A percentile compares a stretch with the other conserved stretches of the same genome.
Evolutionary conservation across 2,888 invertebrate species (phyloP).

Genomic region (Venustoraphidia nigricollis): DNA sequence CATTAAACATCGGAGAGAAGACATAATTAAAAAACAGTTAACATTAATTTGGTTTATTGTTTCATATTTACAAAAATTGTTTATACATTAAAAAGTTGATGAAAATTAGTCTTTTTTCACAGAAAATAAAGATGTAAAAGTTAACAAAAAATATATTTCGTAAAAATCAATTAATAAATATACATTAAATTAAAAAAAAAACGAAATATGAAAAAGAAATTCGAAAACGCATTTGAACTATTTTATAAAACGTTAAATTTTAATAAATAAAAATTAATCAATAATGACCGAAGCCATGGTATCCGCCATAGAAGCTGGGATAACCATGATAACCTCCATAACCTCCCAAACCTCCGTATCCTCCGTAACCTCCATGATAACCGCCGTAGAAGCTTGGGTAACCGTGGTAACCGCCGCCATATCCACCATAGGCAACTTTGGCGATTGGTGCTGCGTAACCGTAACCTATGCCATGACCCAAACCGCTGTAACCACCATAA

Average conservation of each 20-base stretch:
- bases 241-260: not conserved
- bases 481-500: constrained; percentile 11
- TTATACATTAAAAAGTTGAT: too few species aligned
- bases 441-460: constrained; percentile 6
- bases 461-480: constrained; percentile 12
- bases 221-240: not conserved
- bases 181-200: too few species aligned
- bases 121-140: too few species aligned
- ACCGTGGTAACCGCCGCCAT: constrained; percentile 9
- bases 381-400: constrained; percentile 7
- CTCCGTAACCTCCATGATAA: constrained; percentile 12
- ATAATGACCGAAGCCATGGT: constrained; percentile 5
- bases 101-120: too few species aligned
- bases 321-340: constrained; percentile 10
- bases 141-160: too few species aligned
- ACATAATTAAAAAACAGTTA: too few species aligned
- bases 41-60: too few species aligned
- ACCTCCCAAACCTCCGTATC: constrained; percentile 12
- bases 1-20: too few species aligned
- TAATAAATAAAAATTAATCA: not conserved
- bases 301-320: constrained; percentile 5
- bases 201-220: too few species aligned
- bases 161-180: too few species aligned
- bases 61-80: too few species aligned
- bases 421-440: constrained; percentile 2